Conservation (phyloP, 1,140 invertebrate species). For the Mylabris phalerata region DNA sequence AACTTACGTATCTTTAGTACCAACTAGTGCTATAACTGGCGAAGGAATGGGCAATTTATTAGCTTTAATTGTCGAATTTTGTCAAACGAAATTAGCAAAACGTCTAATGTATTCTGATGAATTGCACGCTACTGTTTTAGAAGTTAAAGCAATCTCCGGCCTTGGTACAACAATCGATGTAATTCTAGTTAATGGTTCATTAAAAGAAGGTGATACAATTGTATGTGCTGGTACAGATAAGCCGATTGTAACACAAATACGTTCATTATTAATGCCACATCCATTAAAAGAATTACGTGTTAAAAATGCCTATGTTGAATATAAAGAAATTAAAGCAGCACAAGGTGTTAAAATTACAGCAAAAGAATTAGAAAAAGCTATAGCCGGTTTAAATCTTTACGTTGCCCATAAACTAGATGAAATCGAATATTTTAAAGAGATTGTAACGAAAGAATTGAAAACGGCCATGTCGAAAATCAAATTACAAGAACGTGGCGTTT, state of each 20-base stretch:
- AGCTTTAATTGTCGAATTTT: slow-evolving; percentile 85
- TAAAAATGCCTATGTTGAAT: slow-evolving; percentile 93
- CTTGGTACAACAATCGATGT: slow-evolving; percentile 98
- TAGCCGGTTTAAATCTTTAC: slow-evolving; percentile 84
- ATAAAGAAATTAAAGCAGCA: slow-evolving; percentile 91
- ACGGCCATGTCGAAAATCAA: slow-evolving; percentile 89
- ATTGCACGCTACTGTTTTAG: slow-evolving; percentile 93
- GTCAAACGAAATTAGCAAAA: slow-evolving; percentile 86
- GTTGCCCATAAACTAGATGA: slow-evolving; percentile 92
- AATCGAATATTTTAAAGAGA: slow-evolving; percentile 71
- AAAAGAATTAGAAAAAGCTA: slow-evolving; percentile 96
- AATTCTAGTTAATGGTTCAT: slow-evolving; percentile 92
- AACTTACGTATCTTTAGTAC: slow-evolving; percentile 91
- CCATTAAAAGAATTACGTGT: slow-evolving; percentile 96
- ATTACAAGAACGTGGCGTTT: slow-evolving; percentile 87
- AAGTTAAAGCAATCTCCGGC: slow-evolving; percentile 97
- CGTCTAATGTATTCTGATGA: slow-evolving; percentile 89
- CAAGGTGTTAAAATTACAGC: slow-evolving; percentile 98
- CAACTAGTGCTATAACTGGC: slow-evolving; percentile 92
- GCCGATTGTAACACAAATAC: slow-evolving; percentile 94
- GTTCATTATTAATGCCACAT: slow-evolving; percentile 95
- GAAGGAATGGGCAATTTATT: slow-evolving; percentile 99
- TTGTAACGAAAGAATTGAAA: slow-evolving; percentile 71
- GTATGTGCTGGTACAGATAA: slow-evolving; percentile 96
- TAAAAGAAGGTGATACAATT: slow-evolving; percentile 90